Evolutionary conservation across 1,140 invertebrate species (phyloP).

Genomic region (Caligus rogercresseyi): DNA sequence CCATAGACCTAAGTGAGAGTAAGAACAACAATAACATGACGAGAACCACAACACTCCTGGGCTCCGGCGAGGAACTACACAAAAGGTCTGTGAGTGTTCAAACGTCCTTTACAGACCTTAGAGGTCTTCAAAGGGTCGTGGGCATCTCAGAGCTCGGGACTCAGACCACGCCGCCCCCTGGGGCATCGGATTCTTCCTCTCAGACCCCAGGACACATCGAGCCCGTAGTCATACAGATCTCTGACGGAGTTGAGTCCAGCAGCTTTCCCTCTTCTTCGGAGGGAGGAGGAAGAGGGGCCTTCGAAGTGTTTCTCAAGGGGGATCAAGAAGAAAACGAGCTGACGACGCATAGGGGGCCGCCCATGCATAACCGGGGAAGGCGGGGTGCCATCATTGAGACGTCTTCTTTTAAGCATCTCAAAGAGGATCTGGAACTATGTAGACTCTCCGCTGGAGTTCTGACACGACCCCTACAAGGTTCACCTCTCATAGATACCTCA

Average conservation of each 20-base stretch:
- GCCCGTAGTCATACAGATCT: background rate
- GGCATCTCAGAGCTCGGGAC: background rate
- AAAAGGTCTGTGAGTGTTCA: background rate
- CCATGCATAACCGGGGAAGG: background rate
- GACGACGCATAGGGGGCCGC: background rate
- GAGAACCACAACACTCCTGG: background rate
- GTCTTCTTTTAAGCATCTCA: background rate
- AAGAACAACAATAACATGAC: background rate
- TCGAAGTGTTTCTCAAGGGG: background rate
- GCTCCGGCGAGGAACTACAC: background rate
- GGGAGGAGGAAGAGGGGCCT: background rate
- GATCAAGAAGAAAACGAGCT: background rate
- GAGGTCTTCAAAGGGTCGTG: background rate
- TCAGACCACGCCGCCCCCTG: background rate
- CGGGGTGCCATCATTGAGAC: conserved; percentile 6
- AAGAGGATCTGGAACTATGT: background rate
- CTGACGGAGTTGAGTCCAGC: background rate
- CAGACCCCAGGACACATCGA: background rate
- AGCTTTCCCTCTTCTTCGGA: background rate
- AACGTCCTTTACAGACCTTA: background rate
- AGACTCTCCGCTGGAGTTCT: background rate
- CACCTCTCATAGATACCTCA: background rate
- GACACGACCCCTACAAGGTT: background rate
- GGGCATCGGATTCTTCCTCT: background rate
- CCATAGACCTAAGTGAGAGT: background rate